A percentile compares a stretch with the other conserved stretches of the same genome.
Conservation (phyloP, 2,888 invertebrate species). For the Lordiphosa fenestrarum region DNA sequence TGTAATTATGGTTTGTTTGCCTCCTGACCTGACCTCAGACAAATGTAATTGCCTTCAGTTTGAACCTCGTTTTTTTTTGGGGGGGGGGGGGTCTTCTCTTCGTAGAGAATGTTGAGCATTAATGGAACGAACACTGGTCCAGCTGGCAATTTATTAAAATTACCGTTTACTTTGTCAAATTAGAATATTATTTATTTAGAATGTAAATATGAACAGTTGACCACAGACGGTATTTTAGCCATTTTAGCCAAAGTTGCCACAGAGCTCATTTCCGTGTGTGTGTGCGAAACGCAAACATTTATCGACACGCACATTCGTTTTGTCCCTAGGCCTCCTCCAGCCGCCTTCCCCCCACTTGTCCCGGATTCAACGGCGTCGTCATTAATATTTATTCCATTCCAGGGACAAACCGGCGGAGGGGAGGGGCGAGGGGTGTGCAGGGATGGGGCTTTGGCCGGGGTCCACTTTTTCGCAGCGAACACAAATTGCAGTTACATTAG, state of each 20-base stretch:
- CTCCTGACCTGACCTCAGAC: no score
- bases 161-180: conserved; percentile 72
- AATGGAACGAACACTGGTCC: conserved; percentile 44
- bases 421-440: no score
- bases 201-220: conserved; percentile 68
- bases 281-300: conserved; percentile 58
- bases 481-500: conserved; percentile 74
- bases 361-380: conserved; percentile 37
- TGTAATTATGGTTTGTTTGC: no score
- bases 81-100: no score
- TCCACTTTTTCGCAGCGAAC: conserved; percentile 43
- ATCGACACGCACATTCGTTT: conserved; percentile 64
- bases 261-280: conserved; percentile 26
- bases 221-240: conserved; percentile 58
- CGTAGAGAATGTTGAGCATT: conserved; percentile 31
- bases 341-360: conserved; percentile 13
- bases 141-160: conserved; percentile 61
- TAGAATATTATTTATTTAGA: conserved; percentile 76
- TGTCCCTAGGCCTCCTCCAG: conserved; percentile 24
- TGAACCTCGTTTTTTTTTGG: no score
- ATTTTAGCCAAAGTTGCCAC: conserved; percentile 45
- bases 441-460: neutral
- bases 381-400: conserved; percentile 68
- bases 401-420: conserved; percentile 9
- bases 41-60: no score